phyloP scores from a whole-genome alignment of 1,140 invertebrate genomes.

The Heliconius eleuchia region DNA sequence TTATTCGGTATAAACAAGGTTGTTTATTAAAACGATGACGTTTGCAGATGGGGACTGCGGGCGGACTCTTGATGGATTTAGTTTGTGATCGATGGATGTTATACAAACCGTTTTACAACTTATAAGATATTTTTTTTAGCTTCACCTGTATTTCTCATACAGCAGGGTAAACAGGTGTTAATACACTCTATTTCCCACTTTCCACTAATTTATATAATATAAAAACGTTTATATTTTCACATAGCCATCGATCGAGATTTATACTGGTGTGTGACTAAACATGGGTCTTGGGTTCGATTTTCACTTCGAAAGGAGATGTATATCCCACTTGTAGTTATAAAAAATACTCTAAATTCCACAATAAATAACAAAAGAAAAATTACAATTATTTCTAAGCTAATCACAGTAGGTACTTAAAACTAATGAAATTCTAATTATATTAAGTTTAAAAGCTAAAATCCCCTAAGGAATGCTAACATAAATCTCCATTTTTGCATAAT shows the following conservation, averaged over 20 bases:
- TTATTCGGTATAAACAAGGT: not conserved
- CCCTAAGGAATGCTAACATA: conserved; percentile 1
- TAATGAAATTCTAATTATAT: not conserved
- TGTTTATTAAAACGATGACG: not conserved
- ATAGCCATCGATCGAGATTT: too few relatives aligned
- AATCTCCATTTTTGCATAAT: conserved; percentile 4
- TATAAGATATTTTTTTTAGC: too few relatives aligned
- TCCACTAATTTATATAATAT: too few relatives aligned
- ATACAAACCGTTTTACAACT: not conserved
- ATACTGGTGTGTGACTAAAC: too few relatives aligned
- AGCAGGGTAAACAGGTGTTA: too few relatives aligned
- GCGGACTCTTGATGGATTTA: not conserved
- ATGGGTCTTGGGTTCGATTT: too few relatives aligned
- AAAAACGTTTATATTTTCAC: too few relatives aligned
- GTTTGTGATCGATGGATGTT: not conserved
- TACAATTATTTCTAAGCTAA: not conserved
- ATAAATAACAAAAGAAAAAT: not conserved
- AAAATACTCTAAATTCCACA: not conserved
- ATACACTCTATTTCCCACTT: too few relatives aligned
- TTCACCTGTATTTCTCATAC: too few relatives aligned
- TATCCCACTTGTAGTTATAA: too few relatives aligned
- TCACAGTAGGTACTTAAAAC: not conserved
- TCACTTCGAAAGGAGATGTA: too few relatives aligned
- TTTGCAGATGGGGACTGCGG: not conserved
- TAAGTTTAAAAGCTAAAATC: conserved; percentile 1